Percentiles rank a stretch among this genome's conserved stretches.
Conservation (phyloP, 2,797 vertebrate species). For the Diceros bicornis region DNA sequence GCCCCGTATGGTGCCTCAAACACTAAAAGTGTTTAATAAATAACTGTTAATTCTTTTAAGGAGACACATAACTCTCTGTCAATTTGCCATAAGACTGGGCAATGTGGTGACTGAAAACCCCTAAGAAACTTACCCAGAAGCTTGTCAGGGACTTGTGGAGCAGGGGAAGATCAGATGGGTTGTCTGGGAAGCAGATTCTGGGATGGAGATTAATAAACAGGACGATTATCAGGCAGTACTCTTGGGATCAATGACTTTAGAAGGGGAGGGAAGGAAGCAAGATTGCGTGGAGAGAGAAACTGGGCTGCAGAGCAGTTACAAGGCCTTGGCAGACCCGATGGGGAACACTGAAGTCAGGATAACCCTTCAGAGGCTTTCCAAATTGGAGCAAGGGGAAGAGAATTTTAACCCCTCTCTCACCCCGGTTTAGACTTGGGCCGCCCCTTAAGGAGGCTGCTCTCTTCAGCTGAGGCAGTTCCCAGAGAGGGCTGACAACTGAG, state of each 20-base stretch:
- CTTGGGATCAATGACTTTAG: background rate
- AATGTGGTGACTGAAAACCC: background rate
- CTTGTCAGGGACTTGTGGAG: background rate
- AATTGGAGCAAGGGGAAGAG: background rate
- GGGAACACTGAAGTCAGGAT: background rate
- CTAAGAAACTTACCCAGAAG: background rate
- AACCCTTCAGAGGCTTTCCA: background rate
- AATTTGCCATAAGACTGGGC: background rate
- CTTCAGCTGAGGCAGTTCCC: background rate
- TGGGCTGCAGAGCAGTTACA: background rate
- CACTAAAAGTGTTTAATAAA: background rate
- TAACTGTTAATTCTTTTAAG: background rate
- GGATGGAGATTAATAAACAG: background rate
- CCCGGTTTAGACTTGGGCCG: background rate
- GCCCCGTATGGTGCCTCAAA: background rate
- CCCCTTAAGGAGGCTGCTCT: background rate
- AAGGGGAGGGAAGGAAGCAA: background rate
- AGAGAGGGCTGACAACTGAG: background rate
- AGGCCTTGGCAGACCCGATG: background rate
- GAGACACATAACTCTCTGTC: background rate
- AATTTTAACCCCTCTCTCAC: background rate
- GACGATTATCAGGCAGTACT: background rate
- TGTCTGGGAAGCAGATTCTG: background rate
- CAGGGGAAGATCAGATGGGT: background rate
- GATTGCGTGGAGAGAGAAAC: background rate